A percentile compares a stretch with the other conserved stretches of the same genome.
phyloP scores from a whole-genome alignment of 1,140 invertebrate species.

The Diprion similis region DNA sequence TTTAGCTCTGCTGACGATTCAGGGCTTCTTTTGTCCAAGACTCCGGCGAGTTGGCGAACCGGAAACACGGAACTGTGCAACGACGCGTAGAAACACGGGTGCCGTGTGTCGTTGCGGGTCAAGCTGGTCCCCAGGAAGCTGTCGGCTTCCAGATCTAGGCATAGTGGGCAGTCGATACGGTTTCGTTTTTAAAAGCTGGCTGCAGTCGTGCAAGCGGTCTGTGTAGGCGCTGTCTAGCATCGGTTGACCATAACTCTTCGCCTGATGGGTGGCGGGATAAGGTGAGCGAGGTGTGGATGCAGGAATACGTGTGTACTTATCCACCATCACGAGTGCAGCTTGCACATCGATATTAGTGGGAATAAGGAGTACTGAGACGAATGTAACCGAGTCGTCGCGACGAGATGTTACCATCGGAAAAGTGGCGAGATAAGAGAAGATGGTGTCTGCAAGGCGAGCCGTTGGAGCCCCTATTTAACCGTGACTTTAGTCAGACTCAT shows the following conservation, averaged over 20 bases:
- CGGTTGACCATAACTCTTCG: not conserved
- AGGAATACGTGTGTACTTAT: not conserved
- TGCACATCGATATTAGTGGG: too few relatives aligned
- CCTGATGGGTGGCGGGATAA: not conserved
- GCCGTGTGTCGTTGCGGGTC: too few relatives aligned
- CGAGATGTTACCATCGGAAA: not conserved
- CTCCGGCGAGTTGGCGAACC: too few relatives aligned
- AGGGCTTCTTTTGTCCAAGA: too few relatives aligned
- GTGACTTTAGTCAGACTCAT: not conserved
- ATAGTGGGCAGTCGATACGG: not conserved
- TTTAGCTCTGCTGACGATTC: too few relatives aligned
- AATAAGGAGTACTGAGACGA: too few relatives aligned
- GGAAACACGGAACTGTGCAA: too few relatives aligned
- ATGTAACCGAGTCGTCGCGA: too few relatives aligned
- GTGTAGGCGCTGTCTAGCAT: slow-evolving; percentile 1
- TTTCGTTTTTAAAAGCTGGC: not conserved
- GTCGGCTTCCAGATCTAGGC: not conserved
- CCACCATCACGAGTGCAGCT: too few relatives aligned
- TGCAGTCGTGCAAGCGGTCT: not conserved
- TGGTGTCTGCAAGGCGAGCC: not conserved
- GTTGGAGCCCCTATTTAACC: not conserved
- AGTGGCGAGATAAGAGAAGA: not conserved
- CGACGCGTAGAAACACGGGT: too few relatives aligned
- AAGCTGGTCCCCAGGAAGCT: not conserved
- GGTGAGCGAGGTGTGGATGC: not conserved